A percentile compares a stretch with the other conserved stretches of the same genome.
Evolutionary conservation across 2,797 vertebrate species (phyloP).

Genomic region (Argentina silus): DNA sequence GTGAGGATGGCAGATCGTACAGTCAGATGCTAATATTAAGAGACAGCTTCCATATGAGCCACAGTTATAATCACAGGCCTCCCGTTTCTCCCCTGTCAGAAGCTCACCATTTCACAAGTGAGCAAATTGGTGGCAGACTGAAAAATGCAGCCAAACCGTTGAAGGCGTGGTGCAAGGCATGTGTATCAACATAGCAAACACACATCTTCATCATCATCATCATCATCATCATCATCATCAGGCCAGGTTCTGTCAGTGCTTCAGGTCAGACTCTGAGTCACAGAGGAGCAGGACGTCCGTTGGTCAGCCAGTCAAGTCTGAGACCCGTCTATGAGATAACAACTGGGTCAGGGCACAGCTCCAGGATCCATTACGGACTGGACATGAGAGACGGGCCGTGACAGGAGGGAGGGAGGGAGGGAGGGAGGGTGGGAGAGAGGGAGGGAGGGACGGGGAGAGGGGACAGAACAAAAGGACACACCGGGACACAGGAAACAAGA

Average conservation of each 20-base stretch:
- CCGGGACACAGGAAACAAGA: not conserved
- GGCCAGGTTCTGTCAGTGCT: not conserved
- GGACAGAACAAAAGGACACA: not conserved
- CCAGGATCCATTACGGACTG: conserved; percentile 12
- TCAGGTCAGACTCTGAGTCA: not conserved
- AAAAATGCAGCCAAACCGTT: not conserved
- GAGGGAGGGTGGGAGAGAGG: not conserved
- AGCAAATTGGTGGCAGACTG: conserved; percentile 21
- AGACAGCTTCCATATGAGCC: conserved; percentile 75
- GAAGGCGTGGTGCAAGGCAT: not conserved
- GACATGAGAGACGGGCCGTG: conserved; percentile 3
- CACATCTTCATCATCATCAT: not conserved
- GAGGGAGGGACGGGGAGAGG: not conserved
- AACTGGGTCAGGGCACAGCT: conserved; percentile 27
- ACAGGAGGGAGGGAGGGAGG: not conserved
- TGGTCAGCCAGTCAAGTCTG: conserved; percentile 37
- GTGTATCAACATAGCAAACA: conserved; percentile 1
- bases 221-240: too few species aligned
- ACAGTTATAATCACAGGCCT: conserved; percentile 69
- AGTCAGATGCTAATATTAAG: conserved; percentile 72
- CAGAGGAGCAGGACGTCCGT: conserved; percentile 6
- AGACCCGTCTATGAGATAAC: conserved; percentile 38
- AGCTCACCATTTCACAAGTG: conserved; percentile 24
- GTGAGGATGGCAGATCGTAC: conserved; percentile 55
- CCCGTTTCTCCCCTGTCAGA: conserved; percentile 37